A percentile compares a stretch with the other conserved stretches of the same genome.
Conservation (phyloP, 2,888 invertebrate species). For the Drosophila acutilabella region DNA sequence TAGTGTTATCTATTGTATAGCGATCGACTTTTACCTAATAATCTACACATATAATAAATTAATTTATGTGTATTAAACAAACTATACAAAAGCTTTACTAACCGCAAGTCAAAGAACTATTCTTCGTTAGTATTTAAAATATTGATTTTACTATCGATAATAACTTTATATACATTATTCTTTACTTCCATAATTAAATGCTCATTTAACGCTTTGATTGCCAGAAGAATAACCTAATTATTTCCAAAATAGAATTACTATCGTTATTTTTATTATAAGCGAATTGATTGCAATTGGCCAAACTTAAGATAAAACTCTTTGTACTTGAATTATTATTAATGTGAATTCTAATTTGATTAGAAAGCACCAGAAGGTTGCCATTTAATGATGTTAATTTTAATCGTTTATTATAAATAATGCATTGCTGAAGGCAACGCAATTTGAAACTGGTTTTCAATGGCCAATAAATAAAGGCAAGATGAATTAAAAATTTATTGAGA, state of each 20-base stretch:
- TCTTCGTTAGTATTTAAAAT: no score
- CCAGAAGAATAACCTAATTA: neutral
- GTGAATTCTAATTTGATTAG: slow-evolving; percentile 5
- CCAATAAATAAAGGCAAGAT: slow-evolving; percentile 14
- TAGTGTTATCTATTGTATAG: no score
- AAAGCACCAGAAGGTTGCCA: slow-evolving; percentile 53
- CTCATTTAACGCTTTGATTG: neutral
- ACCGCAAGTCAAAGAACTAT: no score
- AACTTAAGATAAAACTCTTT: neutral
- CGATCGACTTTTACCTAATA: no score
- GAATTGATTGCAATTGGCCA: neutral
- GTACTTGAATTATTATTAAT: slow-evolving; percentile 6
- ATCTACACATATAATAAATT: no score
- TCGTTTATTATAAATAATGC: slow-evolving; percentile 40
- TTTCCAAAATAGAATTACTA: neutral
- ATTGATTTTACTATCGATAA: neutral
- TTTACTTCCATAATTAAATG: neutral
- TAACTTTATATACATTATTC: neutral
- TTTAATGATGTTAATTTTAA: slow-evolving; percentile 59
- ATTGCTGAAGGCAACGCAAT: slow-evolving; percentile 40
- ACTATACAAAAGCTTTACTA: no score
- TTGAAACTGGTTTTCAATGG: slow-evolving; percentile 50
- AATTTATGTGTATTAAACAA: no score
- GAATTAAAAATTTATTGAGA: slow-evolving; percentile 68
- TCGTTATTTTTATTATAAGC: neutral